Conservation (phyloP, 2,113 vertebrate genomes). For the Prionailurus viverrinus region DNA sequence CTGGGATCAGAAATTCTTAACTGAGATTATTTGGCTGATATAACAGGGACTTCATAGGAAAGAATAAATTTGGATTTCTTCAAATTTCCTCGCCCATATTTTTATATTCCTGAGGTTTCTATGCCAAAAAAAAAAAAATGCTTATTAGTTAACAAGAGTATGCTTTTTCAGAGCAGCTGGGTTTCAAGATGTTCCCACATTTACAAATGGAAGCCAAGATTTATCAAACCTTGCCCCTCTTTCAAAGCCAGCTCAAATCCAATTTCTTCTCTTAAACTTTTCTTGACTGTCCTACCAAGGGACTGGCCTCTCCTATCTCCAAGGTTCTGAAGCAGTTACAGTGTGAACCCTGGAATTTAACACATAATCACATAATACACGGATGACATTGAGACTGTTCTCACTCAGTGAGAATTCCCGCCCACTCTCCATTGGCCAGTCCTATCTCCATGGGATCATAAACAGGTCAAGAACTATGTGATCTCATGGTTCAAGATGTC, state of each 20-base stretch:
- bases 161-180: neutral
- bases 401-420: neutral
- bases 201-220: neutral
- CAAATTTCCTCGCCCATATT: neutral
- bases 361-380: neutral
- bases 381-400: rapidly evolving
- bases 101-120: neutral
- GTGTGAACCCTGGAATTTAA: neutral
- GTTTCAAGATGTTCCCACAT: neutral
- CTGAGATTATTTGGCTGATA: neutral
- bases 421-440: neutral
- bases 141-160: neutral
- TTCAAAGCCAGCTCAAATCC: neutral
- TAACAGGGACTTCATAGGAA: neutral
- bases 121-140: neutral
- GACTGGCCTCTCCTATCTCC: neutral
- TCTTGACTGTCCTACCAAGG: neutral
- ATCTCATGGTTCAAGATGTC: neutral
- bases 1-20: neutral
- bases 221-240: neutral
- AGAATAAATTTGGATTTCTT: neutral
- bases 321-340: neutral
- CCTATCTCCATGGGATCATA: neutral
- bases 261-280: neutral
- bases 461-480: neutral